phyloP scores from a whole-genome alignment of 2,888 invertebrate genomes.

The Cosmopolites sordidus region DNA sequence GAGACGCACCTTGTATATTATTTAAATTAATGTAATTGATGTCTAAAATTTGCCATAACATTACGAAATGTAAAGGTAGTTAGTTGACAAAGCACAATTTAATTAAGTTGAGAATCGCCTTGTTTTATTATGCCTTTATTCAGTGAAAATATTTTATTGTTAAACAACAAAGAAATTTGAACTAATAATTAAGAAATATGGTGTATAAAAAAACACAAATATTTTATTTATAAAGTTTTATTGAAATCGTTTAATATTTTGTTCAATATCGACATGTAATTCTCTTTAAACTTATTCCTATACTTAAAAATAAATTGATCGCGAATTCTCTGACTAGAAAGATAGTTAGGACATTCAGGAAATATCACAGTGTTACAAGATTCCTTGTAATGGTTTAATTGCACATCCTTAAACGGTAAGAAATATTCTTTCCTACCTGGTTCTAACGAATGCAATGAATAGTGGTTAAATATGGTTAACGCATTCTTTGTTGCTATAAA shows the following conservation, averaged over 20 bases:
- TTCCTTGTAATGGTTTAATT: conserved; percentile 65
- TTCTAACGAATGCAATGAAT: conserved; percentile 60
- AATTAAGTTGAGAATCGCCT: too few relatives aligned
- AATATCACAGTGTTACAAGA: conserved; percentile 42
- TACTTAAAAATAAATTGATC: conserved; percentile 39
- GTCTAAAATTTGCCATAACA: too few relatives aligned
- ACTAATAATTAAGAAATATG: too few relatives aligned
- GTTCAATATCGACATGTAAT: conserved; percentile 23
- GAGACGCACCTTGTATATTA: too few relatives aligned
- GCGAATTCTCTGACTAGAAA: conserved; percentile 37
- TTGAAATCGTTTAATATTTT: conserved; percentile 10
- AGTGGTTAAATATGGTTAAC: conserved; percentile 72
- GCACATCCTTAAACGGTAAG: conserved; percentile 56
- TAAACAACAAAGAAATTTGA: too few relatives aligned
- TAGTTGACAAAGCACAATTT: too few relatives aligned
- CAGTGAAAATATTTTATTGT: too few relatives aligned
- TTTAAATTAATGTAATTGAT: too few relatives aligned
- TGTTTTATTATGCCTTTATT: too few relatives aligned
- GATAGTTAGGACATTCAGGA: conserved; percentile 42
- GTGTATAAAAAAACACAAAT: too few relatives aligned
- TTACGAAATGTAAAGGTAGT: too few relatives aligned
- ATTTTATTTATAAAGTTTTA: conserved; percentile 8
- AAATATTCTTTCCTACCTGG: conserved; percentile 54
- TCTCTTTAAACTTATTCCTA: conserved; percentile 30
- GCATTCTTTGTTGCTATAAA: conserved; percentile 63